Conservation (phyloP, 2,113 vertebrate genomes). For the Callopanchax toddi region DNA sequence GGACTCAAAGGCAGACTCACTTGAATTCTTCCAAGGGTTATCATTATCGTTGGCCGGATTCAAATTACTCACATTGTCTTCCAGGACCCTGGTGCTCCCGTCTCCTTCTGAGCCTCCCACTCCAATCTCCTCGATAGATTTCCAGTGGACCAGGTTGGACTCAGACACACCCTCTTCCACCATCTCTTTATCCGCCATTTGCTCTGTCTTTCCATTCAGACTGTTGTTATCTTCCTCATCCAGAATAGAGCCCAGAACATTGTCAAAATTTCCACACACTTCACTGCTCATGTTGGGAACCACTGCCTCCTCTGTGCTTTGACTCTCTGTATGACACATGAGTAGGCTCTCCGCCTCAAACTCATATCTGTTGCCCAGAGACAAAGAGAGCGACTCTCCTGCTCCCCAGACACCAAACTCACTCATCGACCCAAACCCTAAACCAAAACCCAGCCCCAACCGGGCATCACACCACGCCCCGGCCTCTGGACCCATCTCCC, state of each 20-base stretch:
- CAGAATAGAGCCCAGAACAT: conserved; percentile 51
- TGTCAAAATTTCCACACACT: conserved; percentile 50
- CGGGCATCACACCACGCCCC: conserved; percentile 59
- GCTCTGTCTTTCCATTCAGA: conserved; percentile 56
- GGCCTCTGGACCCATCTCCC: conserved; percentile 44
- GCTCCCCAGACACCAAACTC: conserved; percentile 67
- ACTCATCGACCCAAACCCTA: conserved; percentile 52
- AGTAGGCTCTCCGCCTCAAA: conserved; percentile 75
- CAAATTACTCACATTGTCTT: conserved; percentile 79
- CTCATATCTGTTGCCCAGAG: conserved; percentile 70
- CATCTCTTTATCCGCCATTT: conserved; percentile 61
- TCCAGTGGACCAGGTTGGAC: conserved; percentile 76
- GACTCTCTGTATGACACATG: conserved; percentile 70
- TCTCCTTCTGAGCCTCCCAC: conserved; percentile 78
- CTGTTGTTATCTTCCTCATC: conserved; percentile 77
- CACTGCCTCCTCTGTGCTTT: conserved; percentile 54
- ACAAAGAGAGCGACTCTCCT: conserved; percentile 65
- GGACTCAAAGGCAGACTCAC: conserved; percentile 49
- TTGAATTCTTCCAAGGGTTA: conserved; percentile 62
- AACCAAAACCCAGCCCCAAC: conserved; percentile 44
- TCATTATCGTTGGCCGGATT: conserved; percentile 61
- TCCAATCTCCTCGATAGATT: conserved; percentile 79
- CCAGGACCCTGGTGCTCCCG: conserved; percentile 64
- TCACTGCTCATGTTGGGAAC: conserved; percentile 54
- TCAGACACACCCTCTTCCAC: conserved; percentile 56